Evolutionary conservation across 1,140 invertebrate species (phyloP), one percentile per base, ranked within the genome.

Genomic region (Drosophila asahinai): DNA sequence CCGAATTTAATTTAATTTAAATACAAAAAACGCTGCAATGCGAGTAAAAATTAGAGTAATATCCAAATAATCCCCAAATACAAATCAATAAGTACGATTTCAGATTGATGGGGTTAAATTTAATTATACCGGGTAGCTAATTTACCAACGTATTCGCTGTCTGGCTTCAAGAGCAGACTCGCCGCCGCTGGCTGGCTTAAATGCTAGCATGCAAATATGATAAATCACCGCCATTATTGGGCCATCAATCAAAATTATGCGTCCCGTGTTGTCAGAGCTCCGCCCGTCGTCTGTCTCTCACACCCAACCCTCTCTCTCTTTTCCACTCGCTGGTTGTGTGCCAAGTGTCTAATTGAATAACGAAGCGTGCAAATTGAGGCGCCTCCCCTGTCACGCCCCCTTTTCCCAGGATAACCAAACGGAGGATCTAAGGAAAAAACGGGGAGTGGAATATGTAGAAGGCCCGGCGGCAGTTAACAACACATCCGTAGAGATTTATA

Each of bases 201-300:
- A 75, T 87, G 63, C 81, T 87, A 71, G 78, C 86, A 90, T 86
- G 81, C 84, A 91, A 91, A 91, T 91, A 82, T 91, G 89, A 91
- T 91, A 91, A 91, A 91, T 91, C 89, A 91, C 89, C 79, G 81
- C 71, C 84, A 91, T 91, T 91, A 91, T 91, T 82, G 75, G 76
- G 79, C 84, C 83, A 91, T 91, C 89, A 91, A 91, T 91, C 89
- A 91, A 91, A 91, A 91, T 91, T 91, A 91, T 86, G 83, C 78
- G 77, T 62, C 47, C 76, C 57, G 79, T 52, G 54, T 52, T 72
- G 70, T 61, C 70, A 42, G 54, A 51, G 67, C 38, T 52, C 47
- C 17, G 67, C 65, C 36, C 38, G 11, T 52, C 62, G 22, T 25
- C 22, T 60, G 68, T 45, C 25, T 33, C 45, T 65, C 51, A 42